Base-by-base conservation (phyloP, 2,888 invertebrate genomes). In the Athalia cordata region DNA sequence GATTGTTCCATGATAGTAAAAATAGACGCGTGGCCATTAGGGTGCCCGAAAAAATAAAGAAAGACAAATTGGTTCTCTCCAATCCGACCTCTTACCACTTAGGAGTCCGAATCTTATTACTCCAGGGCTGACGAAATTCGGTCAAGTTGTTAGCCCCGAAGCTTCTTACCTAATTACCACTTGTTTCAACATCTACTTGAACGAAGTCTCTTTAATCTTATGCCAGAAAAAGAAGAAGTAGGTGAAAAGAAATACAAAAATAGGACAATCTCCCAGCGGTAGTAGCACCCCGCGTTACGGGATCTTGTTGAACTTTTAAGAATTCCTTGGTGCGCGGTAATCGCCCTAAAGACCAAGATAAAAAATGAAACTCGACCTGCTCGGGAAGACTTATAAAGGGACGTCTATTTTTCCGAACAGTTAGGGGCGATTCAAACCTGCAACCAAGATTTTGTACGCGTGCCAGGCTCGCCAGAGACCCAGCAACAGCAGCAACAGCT, bases 281-380 rank as follows among this genome's bases (percentile, higher is more conserved):
- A 15, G 29, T 29, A 47, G 11, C 59, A 59, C 57, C 29, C 29
- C 45, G 72, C 47, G 57, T 72, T 57, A 72, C 72, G 72, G 52
- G 75, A 75, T 52, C 62, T 75, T 49, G 3, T 43, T 13, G 75
- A 75, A 75, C 75, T 75, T 75, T 75, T 75, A 75, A 75, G 75
- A 75, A 75, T 75, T 75, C 75, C 43, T 62, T 7, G 13, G 5
- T 52, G 6, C 3, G 61, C 61, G n/a, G 62, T 75, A 72, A 72
- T 72, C 72, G 72, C 57, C 72, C 57, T 72, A 59, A 72, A 72
- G 72, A 72, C 72, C 75, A 52, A 64, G 62, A 62, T 75, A 75
- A 75, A 75, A 75, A 64, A 75, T 75, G 75, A 75, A 75, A 75
- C 15, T 75, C 75, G 61, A 75, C 62, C 75, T 75, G 61, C n/a